Percentiles rank a stretch among this genome's conserved stretches.
These are phyloP conservation scores for Bombylius discolor DNA, from an alignment of 2,888 invertebrate species.

Conservation along the genomic window DNA sequence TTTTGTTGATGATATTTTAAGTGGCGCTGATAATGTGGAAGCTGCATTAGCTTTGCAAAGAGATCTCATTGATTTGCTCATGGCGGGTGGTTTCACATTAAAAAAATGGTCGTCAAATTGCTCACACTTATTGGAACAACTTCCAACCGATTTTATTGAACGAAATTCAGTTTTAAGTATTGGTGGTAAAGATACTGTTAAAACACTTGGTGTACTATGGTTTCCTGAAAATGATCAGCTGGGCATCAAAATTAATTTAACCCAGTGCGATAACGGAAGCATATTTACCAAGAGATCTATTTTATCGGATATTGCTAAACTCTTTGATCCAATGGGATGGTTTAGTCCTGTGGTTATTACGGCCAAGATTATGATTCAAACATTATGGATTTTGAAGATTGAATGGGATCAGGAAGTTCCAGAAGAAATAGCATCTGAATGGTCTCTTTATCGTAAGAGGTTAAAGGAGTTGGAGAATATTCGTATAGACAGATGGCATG, in stretches of 20 bases:
- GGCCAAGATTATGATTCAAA: conserved; percentile 1
- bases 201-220: too few relatives aligned
- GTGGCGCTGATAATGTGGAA: not conserved
- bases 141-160: not conserved
- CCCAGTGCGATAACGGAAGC: not conserved
- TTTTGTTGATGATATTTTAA: conserved; percentile 7
- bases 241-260: not conserved
- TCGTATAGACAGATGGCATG: not conserved
- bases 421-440: not conserved
- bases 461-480: not conserved
- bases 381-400: not conserved
- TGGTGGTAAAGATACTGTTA: not conserved
- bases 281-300: conserved; percentile 1
- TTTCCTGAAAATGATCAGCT: not conserved
- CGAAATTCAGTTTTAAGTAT: not conserved
- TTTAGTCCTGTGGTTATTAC: not conserved
- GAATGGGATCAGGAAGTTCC: conserved; percentile 1
- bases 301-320: not conserved
- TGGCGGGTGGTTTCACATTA: not conserved
- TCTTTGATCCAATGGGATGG: conserved; percentile 2
- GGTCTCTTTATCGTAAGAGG: not conserved
- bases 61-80: not conserved
- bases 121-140: not conserved
- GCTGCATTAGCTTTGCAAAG: conserved; percentile 3
- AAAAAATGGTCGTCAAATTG: conserved; percentile 2